Conservation (phyloP, 2,888 invertebrate species). For the Cheilosia pagana region DNA sequence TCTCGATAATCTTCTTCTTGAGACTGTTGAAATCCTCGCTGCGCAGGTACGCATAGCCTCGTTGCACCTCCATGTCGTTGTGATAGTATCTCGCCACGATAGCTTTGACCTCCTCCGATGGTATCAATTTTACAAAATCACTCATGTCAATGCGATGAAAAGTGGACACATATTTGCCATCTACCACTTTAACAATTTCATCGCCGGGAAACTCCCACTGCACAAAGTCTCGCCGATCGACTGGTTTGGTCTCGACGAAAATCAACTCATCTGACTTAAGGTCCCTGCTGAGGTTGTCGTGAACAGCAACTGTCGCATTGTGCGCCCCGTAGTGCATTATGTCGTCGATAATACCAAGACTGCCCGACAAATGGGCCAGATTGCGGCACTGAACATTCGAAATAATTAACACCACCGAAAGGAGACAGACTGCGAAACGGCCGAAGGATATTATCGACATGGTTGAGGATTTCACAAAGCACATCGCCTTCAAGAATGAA, state of each 20-base stretch:
- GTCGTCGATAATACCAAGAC: slow-evolving; percentile 66
- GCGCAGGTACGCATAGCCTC: slow-evolving; percentile 79
- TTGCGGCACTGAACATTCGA: slow-evolving; percentile 23
- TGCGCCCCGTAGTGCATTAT: slow-evolving; percentile 64
- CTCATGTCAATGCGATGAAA: slow-evolving; percentile 79
- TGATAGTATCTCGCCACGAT: slow-evolving; percentile 80
- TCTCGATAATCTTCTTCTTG: slow-evolving; percentile 78
- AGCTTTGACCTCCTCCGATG: slow-evolving; percentile 79
- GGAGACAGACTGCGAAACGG: background rate
- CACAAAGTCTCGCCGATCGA: slow-evolving; percentile 63
- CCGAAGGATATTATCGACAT: slow-evolving; percentile 25
- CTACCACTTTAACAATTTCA: slow-evolving; percentile 48
- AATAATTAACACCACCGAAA: background rate
- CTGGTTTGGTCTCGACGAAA: slow-evolving; percentile 75
- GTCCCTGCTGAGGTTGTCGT: slow-evolving; percentile 60
- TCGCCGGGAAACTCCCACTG: slow-evolving; percentile 69
- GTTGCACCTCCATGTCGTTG: slow-evolving; percentile 81
- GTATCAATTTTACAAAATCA: slow-evolving; percentile 81
- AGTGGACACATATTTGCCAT: slow-evolving; percentile 36
- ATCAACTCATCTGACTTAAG: slow-evolving; percentile 80
- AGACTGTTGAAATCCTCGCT: slow-evolving; percentile 79
- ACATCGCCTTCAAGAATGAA: slow-evolving; percentile 17
- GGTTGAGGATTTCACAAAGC: slow-evolving; percentile 26
- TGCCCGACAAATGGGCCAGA: slow-evolving; percentile 54
- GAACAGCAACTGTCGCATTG: slow-evolving; percentile 52